Evolutionary conservation across 2,113 vertebrate species (phyloP).

Genomic region (Apodemus speciosus): DNA sequence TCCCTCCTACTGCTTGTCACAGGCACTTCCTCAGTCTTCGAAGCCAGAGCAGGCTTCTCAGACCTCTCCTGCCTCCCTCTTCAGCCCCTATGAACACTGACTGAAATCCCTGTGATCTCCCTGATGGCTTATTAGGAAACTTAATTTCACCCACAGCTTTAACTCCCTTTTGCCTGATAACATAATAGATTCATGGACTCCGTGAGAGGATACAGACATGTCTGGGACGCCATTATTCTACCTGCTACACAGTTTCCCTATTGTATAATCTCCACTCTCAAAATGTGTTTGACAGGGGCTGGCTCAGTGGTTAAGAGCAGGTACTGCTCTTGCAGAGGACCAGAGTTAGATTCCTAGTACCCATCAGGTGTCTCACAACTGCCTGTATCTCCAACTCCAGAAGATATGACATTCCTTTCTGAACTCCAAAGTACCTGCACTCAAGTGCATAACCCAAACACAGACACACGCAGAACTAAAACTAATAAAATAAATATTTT

Average conservation of each 20-base stretch:
- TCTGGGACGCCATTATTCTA: neutral
- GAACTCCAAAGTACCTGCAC: neutral
- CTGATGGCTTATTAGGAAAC: neutral
- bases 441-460: neutral
- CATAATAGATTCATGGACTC: neutral
- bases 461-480: neutral
- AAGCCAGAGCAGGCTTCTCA: neutral
- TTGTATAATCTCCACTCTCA: conserved; percentile 16
- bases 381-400: neutral
- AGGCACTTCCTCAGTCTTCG: neutral
- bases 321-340: neutral
- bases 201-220: neutral
- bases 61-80: neutral
- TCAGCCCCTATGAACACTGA: neutral
- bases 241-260: neutral
- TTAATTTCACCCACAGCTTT: conserved; percentile 9
- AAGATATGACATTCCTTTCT: neutral
- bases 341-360: neutral
- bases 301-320: neutral
- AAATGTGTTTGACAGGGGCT: neutral
- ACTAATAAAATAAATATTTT: neutral
- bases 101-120: neutral
- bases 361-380: neutral
- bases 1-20: neutral
- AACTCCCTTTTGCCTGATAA: conserved; percentile 8